Base-by-base conservation (phyloP, 2,113 vertebrate species). In the Cygnus atratus region DNA sequence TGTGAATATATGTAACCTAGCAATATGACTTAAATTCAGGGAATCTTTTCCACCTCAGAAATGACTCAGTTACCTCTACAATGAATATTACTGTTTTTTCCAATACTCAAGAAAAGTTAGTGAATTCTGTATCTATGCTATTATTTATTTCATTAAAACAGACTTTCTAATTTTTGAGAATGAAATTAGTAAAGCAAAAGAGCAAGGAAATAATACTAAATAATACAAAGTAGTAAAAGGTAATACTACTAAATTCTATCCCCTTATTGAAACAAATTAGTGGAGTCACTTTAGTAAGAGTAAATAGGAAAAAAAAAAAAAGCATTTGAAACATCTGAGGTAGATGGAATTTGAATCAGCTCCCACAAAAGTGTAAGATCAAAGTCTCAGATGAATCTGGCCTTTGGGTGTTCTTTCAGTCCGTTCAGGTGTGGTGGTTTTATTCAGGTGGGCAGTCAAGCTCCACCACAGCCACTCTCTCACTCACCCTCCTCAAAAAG, bases 21-120 rank as follows among this genome's bases (percentile, higher is more conserved):
- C 31, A 48, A 28, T 44, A 29, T 29, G 19, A 29, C 43, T 77
- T 91, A 31, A 63, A 55, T 81, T 77, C 33, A 65, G 35, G 57
- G 7, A 58, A 55, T 29, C 12, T 72, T 67, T 79, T 58, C 44
- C 46, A 65, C 8, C 22, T 76, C 17, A 76, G 52, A 83, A 84
- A 41, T 24, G 6, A 46, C 13, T 52, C 29, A 9, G 20, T 35
- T 66, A 41, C 13, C 3, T 13, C 21, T 50, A 10, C 0, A 2
- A 44, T 72, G 16, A 83, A 62, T 54, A 31, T 26, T 82, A 76
- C 10, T 62, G 18, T 21, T 74, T 72, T 77, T 67, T 85, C 29
- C 28, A 80, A 15, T 62, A 79, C 29, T 76, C n/a, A 66, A 66
- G 72, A 54, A 70, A 71, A 59, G 37, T 31, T 52, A 59, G 17